phyloP scores from a whole-genome alignment of 2,113 vertebrate species.

The Apeltes quadracus region DNA sequence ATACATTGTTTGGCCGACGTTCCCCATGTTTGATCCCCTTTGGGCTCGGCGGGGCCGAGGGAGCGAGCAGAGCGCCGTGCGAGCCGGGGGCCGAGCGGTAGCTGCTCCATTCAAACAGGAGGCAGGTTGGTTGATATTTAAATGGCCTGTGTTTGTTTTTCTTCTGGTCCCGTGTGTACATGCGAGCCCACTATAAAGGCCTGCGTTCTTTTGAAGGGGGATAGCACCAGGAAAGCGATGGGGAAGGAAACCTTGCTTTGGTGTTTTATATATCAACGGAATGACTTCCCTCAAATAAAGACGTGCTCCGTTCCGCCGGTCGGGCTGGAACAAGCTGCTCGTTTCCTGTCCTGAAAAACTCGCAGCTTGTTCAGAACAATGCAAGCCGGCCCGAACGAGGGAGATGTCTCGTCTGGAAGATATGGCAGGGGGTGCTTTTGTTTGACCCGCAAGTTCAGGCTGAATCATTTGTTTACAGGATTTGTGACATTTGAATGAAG shows the following conservation, averaged over 20 bases:
- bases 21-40: not conserved
- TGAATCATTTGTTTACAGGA: slow-evolving; percentile 72
- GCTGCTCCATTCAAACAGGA: slow-evolving; percentile 67
- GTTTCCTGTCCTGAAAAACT: slow-evolving; percentile 78
- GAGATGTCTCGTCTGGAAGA: slow-evolving; percentile 68
- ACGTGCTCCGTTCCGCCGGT: slow-evolving; percentile 69
- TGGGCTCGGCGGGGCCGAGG: too few species aligned
- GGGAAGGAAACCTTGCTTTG: slow-evolving; percentile 81
- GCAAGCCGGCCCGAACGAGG: slow-evolving; percentile 42
- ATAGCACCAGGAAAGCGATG: slow-evolving; percentile 75
- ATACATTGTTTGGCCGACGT: slow-evolving; percentile 9
- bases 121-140: slow-evolving; percentile 76
- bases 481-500: slow-evolving; percentile 74
- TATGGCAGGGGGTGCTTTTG: slow-evolving; percentile 45
- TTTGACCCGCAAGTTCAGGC: slow-evolving; percentile 62
- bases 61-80: too few species aligned
- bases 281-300: slow-evolving; percentile 84
- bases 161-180: slow-evolving; percentile 73
- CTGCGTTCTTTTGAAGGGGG: slow-evolving; percentile 74
- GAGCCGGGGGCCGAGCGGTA: slow-evolving; percentile 29
- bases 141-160: slow-evolving; percentile 78
- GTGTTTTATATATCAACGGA: slow-evolving; percentile 83
- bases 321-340: slow-evolving; percentile 76
- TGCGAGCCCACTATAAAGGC: slow-evolving; percentile 77
- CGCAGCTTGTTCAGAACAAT: slow-evolving; percentile 73